A percentile compares a stretch with the other conserved stretches of the same genome.
phyloP scores from a whole-genome alignment of 2,797 vertebrate genomes.

The Enteromius trimaculatus region DNA sequence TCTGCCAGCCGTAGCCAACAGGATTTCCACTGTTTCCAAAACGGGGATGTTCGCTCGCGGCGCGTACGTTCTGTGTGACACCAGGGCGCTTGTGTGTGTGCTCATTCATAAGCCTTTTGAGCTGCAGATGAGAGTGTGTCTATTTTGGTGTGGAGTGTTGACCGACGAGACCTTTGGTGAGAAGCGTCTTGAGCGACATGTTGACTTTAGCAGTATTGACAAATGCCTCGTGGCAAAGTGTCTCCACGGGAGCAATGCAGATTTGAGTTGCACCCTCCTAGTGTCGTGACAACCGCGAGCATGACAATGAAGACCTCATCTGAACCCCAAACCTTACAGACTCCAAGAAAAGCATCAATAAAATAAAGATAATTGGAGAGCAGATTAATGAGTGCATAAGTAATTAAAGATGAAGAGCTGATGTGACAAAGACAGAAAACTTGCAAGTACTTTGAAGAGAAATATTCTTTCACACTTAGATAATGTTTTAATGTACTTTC shows the following conservation, averaged over 20 bases:
- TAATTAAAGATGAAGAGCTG: not conserved
- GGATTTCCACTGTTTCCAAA: slow-evolving; percentile 33
- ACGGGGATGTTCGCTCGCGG: slow-evolving; percentile 6
- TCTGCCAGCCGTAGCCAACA: slow-evolving; percentile 27
- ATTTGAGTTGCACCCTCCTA: slow-evolving; percentile 22
- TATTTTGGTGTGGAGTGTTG: slow-evolving; percentile 43
- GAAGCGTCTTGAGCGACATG: slow-evolving; percentile 59
- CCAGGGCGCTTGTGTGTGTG: not conserved
- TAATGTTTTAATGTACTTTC: not conserved
- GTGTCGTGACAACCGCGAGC: slow-evolving; percentile 43
- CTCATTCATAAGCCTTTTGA: slow-evolving; percentile 25
- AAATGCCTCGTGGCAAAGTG: slow-evolving; percentile 57
- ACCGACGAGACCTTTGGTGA: not conserved
- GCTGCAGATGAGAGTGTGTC: slow-evolving; percentile 16
- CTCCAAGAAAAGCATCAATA: not conserved
- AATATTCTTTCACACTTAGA: not conserved
- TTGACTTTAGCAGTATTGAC: slow-evolving; percentile 63
- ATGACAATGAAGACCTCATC: slow-evolving; percentile 40
- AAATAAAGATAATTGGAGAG: not conserved
- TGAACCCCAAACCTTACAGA: slow-evolving; percentile 28
- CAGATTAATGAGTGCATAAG: not conserved
- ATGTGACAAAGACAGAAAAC: not conserved
- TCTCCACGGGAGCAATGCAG: slow-evolving; percentile 44
- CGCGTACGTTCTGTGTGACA: slow-evolving; percentile 18
- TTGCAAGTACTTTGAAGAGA: not conserved